Conservation (phyloP, 2,113 vertebrate genomes). For the Prochilodus magdalenae region DNA sequence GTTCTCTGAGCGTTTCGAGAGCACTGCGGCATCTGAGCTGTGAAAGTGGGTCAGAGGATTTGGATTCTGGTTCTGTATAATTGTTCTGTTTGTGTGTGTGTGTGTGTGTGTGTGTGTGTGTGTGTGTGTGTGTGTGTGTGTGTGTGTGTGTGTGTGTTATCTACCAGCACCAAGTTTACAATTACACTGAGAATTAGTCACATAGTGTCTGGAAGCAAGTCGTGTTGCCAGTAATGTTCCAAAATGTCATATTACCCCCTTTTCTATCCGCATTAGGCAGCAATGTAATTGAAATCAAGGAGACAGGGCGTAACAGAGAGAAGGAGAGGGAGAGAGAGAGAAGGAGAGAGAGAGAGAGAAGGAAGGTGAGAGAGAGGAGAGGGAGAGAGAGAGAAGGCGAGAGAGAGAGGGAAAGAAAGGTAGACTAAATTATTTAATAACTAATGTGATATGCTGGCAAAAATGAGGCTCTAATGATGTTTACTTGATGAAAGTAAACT, state of each 20-base stretch:
- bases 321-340: background rate
- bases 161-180: background rate
- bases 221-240: background rate
- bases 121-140: conserved; percentile 23
- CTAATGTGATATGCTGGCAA: background rate
- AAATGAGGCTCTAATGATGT: conserved; percentile 12
- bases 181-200: conserved; percentile 1
- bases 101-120: conserved; percentile 23
- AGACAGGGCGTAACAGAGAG: background rate
- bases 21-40: background rate
- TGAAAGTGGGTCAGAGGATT: conserved; percentile 4
- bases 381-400: background rate
- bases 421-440: background rate
- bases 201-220: background rate
- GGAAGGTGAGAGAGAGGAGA: background rate
- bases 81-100: conserved; percentile 1
- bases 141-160: conserved; percentile 15
- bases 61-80: background rate
- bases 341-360: background rate
- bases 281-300: background rate
- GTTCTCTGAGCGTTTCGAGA: background rate
- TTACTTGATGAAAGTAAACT: conserved; percentile 31
- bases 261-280: background rate
- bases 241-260: background rate
- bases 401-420: background rate